These are phyloP conservation scores for Hedya salicella DNA, from an alignment of 2,888 invertebrate species.

Conservation along the genomic window DNA sequence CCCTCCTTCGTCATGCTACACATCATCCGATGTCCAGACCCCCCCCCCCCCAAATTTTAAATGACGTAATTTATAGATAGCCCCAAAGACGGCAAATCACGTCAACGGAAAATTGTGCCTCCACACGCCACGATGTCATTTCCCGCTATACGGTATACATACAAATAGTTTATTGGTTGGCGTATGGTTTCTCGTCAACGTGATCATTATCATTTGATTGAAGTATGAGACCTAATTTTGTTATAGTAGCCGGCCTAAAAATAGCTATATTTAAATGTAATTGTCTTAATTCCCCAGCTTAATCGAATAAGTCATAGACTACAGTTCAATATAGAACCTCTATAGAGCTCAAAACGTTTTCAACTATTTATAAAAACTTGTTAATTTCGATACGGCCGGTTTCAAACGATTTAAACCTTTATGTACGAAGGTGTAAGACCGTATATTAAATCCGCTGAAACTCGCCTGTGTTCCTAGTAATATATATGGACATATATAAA, in stretches of 20 bases:
- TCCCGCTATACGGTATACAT: no score
- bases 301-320: slow-evolving; percentile 23
- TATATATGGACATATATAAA: slow-evolving; percentile 32
- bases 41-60: no score
- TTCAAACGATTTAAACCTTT: slow-evolving; percentile 15
- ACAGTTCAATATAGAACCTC: slow-evolving; percentile 43
- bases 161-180: no score
- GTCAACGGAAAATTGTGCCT: no score
- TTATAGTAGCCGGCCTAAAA: slow-evolving; percentile 1
- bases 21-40: no score
- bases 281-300: slow-evolving; percentile 34
- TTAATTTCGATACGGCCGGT: slow-evolving; percentile 23
- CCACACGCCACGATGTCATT: no score
- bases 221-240: no score
- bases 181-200: no score
- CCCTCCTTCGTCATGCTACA: no score
- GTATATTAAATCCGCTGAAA: slow-evolving; percentile 21
- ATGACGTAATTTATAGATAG: no score
- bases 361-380: slow-evolving; percentile 52
- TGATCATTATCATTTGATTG: no score
- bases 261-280: slow-evolving; percentile 6
- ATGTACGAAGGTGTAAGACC: slow-evolving; percentile 5
- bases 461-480: slow-evolving; percentile 40
- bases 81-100: no score
- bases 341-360: slow-evolving; percentile 55